Evolutionary conservation across 2,888 invertebrate genomes (phyloP), one percentile per base, ranked within the genome.

Genomic region (Ecdyonurus torrentis): DNA sequence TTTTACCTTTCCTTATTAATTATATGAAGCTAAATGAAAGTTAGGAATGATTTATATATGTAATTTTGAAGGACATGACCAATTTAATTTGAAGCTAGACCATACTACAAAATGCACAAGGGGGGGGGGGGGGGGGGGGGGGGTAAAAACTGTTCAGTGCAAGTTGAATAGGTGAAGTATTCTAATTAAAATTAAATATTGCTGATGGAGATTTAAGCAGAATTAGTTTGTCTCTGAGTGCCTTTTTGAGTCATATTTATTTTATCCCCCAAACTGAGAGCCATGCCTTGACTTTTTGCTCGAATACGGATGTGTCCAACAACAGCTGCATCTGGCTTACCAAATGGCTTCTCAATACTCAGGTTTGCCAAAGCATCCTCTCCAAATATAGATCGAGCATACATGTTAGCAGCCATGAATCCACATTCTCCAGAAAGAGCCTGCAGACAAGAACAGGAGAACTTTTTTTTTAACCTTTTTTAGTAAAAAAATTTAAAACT

Each of bases 241-340:
- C n/a, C 78, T 73, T 91, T 94, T 74, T 94, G 93, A 69, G 91
- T 89, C 75, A 87, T 83, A 78, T 94, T 97, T 71, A 99, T 96
- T 78, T 99, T 98, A 75, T 99, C 99, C 55, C 99, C 99, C 70
- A 99, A 82, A 71, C 96, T 95, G 22, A 99, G 79, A 2, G 99
- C 99, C 98, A 99, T 99, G 65, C 99, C 99, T 85, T 98, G 98
- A 73, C 94, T 97, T 80, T 99, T 99, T 65, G 99, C 98, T 66
- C 99, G 81, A 70, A 99, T 98, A 69, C 99, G 82, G 74, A 99
- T 96, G 75, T 99, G 98, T 0, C 99, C 99, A 19, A 89, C 88
- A 19, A 99, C 97, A 62, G 95, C 86, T 55, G 92, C 87, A 70
- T 86, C 84, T 15, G 86, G 83, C 72, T 90, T 91, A 76, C 91